phyloP scores from a whole-genome alignment of 92 coral and sea anemone species.

The Montipora capitata region DNA sequence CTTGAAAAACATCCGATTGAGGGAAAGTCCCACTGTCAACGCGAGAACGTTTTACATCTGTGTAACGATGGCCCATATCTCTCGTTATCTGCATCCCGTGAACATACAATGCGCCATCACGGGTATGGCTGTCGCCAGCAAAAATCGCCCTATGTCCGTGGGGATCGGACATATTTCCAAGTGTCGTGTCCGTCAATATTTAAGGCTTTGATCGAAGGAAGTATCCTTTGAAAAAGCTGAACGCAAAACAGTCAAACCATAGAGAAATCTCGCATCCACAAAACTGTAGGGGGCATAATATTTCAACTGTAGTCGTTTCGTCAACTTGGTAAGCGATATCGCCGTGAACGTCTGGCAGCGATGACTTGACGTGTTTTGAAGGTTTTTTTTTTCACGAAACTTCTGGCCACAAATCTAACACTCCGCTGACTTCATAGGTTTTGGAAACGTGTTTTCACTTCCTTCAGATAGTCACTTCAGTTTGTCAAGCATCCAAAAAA shows the following conservation, averaged over 20 bases:
- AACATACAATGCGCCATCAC: constrained; percentile 20
- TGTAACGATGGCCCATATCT: constrained; percentile 68
- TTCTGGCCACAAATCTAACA: constrained; percentile 22
- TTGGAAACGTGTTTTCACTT: constrained; percentile 34
- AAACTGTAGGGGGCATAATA: constrained; percentile 63
- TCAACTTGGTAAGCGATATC: constrained; percentile 26
- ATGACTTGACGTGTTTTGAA: background rate
- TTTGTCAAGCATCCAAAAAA: constrained; percentile 1
- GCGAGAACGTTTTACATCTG: constrained; percentile 81
- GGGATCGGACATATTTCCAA: constrained; percentile 42
- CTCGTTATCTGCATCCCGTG: constrained; percentile 51
- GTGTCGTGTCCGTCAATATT: background rate
- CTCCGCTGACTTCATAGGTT: constrained; percentile 30
- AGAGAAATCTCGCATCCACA: constrained; percentile 43
- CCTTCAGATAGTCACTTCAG: constrained; percentile 3
- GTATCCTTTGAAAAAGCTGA: background rate
- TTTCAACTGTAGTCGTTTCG: constrained; percentile 23
- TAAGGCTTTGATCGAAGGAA: background rate
- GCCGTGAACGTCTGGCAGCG: background rate
- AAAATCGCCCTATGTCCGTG: constrained; percentile 48
- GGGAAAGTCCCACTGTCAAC: constrained; percentile 74
- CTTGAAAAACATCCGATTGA: constrained; percentile 61
- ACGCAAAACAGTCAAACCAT: constrained; percentile 18
- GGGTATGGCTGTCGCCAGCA: constrained; percentile 22
- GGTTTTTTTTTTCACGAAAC: background rate